Base-by-base conservation (phyloP, 2,113 vertebrate species). In the Orcinus orca region DNA sequence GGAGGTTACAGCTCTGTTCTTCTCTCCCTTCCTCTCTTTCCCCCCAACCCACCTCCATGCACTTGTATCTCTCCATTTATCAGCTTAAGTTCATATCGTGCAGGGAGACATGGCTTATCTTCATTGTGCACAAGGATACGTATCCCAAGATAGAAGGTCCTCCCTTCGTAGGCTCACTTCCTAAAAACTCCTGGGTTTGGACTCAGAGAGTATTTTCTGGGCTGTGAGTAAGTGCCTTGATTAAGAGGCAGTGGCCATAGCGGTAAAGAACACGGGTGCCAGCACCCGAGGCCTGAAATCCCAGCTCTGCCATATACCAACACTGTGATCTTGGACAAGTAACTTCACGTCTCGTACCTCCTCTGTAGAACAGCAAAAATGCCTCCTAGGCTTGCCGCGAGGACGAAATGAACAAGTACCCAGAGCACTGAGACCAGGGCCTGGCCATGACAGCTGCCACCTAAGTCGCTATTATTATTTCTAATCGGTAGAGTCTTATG, bases 401-500 rank as follows among this genome's bases (percentile, higher is more conserved):
- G 44, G 11, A 23, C 0, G 1, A 44, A 82, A 41, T 2, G 33
- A 73, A 10, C 31, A 11, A 15, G 18, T 26, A 10, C 20, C 13
- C 36, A n/a, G 65, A 62, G 38, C 55, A 2, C 0, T 13, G 12
- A 53, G 20, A 44, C 3, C 6, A 8, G 6, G 29, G 12, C 21
- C 90, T 21, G 47, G 18, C 67, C 13, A 1, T 3, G 33, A 3
- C n/a, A 36, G 21, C 1, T 12, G 80, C 29, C 2, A 0, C 36
- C 5, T 5, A 33, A 9, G 29, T 25, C 8, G 15, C 31, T 29
- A 4, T 15, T 10, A 1, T 7, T 63, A 8, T 29, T 68, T 53
- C 26, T 36, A 2, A 3, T 26, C 0, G 1, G 23, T 21, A 17
- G 21, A 4, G 2, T 18, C 33, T n/a, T 0, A 2, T 5, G 9